Evolutionary conservation across 37 sponge, comb jelly and placozoan genomes (phyloP).

Genomic region (Beroe ovata): DNA sequence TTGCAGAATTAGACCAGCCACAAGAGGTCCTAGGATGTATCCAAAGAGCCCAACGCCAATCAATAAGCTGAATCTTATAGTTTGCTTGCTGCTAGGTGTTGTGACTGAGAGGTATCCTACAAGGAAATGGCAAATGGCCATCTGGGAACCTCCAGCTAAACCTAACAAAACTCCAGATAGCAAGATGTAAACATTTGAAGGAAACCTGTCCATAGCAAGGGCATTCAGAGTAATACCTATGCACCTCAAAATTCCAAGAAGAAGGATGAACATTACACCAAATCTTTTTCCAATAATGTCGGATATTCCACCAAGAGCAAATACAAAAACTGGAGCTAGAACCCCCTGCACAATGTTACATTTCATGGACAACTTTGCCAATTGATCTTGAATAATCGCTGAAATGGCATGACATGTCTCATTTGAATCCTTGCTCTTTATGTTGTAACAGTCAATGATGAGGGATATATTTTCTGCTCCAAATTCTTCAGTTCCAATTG

Average conservation of each 20-base stretch:
- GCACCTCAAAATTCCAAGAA: neutral
- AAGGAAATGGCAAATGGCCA: neutral
- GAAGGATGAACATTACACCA: neutral
- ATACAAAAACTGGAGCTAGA: slow-evolving; percentile 33
- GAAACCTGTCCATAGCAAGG: neutral
- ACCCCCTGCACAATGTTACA: neutral
- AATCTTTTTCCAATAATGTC: slow-evolving; percentile 30
- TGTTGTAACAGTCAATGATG: slow-evolving; percentile 5
- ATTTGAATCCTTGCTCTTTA: neutral
- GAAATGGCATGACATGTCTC: neutral
- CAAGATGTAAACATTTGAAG: neutral
- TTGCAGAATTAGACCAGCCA: neutral
- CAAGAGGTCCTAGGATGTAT: neutral
- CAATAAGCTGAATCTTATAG: neutral
- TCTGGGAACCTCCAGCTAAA: slow-evolving; percentile 1
- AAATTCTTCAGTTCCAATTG: slow-evolving; percentile 4
- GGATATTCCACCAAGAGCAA: slow-evolving; percentile 5
- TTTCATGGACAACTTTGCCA: neutral
- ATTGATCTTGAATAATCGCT: neutral
- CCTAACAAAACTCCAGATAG: slow-evolving; percentile 10
- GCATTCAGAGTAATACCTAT: neutral
- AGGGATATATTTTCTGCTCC: neutral
- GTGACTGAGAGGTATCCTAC: slow-evolving; percentile 16
- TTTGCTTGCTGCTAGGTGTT: slow-evolving; percentile 4
- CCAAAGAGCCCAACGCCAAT: slow-evolving; percentile 27